Evolutionary conservation across 2,113 vertebrate genomes (phyloP), one percentile per base, ranked within the genome.

Genomic region (Garra rufa): DNA sequence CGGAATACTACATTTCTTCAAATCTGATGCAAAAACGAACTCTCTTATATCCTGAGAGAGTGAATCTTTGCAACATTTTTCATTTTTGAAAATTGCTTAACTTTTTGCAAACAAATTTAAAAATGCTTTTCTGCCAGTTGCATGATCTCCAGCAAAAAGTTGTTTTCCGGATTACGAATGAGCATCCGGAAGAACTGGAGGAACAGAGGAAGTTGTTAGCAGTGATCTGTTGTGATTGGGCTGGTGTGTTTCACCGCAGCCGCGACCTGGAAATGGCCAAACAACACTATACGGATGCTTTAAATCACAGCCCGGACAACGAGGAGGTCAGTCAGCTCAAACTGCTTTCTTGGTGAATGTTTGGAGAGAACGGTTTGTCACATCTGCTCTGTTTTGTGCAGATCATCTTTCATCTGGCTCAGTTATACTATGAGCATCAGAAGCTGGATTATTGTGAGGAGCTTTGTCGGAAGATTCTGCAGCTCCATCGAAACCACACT

Each of bases 381-480:
- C 74, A 76, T 38, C 28, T n/a, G 11, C 13, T 71, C 8, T 43
- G 26, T 63, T 15, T 65, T 6, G 15, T 84, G 28, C 90, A 95
- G 94, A 88, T 92, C 86, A 76, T 91, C 78, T 55, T 94, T 76
- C 91, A 92, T 41, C 86, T 95, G 81, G 90, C 93, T 0, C 81
- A 6, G 81, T 91, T 95, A 34, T 90, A 91, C 79, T 88, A 95
- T 83, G 88, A 91, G 2, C 92, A 92, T 87, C 92, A 92, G 6
- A 88, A 95, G 11, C 84, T 92, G 86, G 94, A 94, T 57, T 75
- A 91, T 50, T 94, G 94, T 7, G 90, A 94, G 75, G 89, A 91
- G 17, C 90, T 91, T 19, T 95, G 93, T 55, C 17, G 74, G 1
- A 50, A 79, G 14, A 89, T 94, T 28, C 89, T 95, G 61, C 88